Conservation (phyloP, 2,797 vertebrate species). For the Bucorvus abyssinicus region DNA sequence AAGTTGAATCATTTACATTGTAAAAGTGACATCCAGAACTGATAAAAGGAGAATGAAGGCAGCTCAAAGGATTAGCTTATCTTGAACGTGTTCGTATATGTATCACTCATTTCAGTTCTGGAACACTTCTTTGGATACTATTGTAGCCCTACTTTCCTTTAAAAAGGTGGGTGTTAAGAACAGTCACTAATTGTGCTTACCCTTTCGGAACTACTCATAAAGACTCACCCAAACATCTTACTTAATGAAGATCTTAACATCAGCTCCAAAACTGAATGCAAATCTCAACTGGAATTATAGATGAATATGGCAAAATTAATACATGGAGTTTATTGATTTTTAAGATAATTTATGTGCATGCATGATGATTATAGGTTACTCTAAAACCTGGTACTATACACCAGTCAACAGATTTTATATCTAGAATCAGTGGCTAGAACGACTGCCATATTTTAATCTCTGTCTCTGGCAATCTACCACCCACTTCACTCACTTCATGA, state of each 20-base stretch:
- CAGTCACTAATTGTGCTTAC: not conserved
- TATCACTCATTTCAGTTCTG: not conserved
- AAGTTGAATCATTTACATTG: not conserved
- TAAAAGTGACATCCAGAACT: not conserved
- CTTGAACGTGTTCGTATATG: not conserved
- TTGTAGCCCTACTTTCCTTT: not conserved
- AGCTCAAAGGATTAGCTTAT: not conserved
- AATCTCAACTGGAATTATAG: not conserved
- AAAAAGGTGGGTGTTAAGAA: not conserved
- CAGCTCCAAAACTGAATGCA: not conserved
- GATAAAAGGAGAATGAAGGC: not conserved
- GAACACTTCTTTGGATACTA: not conserved
- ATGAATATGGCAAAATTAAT: not conserved
- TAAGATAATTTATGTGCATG: not conserved
- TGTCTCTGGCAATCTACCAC: not conserved
- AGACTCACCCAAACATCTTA: not conserved
- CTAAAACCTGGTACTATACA: not conserved
- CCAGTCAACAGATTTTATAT: not conserved
- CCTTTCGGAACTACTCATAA: not conserved
- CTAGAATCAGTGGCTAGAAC: not conserved
- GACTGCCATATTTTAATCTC: not conserved
- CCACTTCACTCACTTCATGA: not conserved
- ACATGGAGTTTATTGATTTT: not conserved
- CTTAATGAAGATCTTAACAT: not conserved
- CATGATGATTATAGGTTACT: not conserved